These are phyloP conservation scores for Dilophus febrilis DNA, from an alignment of 2,888 invertebrate species.

Conservation along the genomic window DNA sequence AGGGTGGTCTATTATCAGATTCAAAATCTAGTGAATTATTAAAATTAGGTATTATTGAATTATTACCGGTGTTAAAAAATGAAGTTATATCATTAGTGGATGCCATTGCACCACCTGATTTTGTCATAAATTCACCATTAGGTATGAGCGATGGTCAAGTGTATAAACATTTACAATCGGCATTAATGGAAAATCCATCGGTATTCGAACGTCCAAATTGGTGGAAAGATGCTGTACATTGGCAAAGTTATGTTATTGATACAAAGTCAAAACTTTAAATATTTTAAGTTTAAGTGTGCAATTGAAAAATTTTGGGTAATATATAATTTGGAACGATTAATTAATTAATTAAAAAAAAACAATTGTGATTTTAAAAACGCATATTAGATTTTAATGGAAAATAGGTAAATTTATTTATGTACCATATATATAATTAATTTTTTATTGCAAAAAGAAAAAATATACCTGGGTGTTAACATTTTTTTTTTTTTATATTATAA, in stretches of 20 bases:
- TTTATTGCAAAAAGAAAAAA: too few species aligned
- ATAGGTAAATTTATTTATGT: too few species aligned
- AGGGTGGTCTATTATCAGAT: slow-evolving; percentile 42
- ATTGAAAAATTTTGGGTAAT: too few species aligned
- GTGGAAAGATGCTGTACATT: slow-evolving; percentile 53
- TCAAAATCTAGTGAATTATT: slow-evolving; percentile 38
- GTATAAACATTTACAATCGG: slow-evolving; percentile 54
- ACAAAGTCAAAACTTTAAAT: slow-evolving; percentile 3
- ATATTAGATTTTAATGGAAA: too few species aligned
- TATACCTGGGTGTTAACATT: too few species aligned
- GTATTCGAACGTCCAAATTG: slow-evolving; percentile 51
- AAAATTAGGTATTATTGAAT: slow-evolving; percentile 45
- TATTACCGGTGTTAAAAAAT: slow-evolving; percentile 44
- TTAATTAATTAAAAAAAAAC: too few species aligned
- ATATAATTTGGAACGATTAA: too few species aligned
- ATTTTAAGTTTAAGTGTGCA: too few species aligned
- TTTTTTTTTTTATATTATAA: too few species aligned
- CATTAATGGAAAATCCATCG: slow-evolving; percentile 44
- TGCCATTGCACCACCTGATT: slow-evolving; percentile 74
- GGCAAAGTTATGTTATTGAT: slow-evolving; percentile 1
- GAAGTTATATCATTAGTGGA: slow-evolving; percentile 65
- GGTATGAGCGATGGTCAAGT: slow-evolving; percentile 74
- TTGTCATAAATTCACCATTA: slow-evolving; percentile 68
- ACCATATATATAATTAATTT: too few species aligned
- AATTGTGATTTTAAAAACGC: too few species aligned